Conservation (phyloP, 2,888 invertebrate species). For the Parasteatoda lunata region DNA sequence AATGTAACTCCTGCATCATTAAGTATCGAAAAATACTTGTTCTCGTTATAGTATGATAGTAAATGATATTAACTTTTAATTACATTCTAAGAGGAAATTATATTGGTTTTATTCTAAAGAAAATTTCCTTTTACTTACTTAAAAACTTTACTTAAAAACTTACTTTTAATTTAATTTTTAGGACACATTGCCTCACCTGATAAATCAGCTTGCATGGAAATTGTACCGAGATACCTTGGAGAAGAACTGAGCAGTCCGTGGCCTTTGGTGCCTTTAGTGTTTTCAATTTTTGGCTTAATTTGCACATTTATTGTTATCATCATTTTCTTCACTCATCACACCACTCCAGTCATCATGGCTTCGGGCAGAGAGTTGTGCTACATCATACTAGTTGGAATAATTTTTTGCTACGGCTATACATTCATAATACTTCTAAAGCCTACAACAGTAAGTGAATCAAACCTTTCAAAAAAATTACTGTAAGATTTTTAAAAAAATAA, state of each 20-base stretch:
- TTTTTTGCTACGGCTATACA: conserved; percentile 82
- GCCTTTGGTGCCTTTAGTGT: conserved; percentile 80
- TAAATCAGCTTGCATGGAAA: conserved; percentile 77
- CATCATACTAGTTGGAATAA: conserved; percentile 82
- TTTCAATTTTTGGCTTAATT: conserved; percentile 80
- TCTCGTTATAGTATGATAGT: no score
- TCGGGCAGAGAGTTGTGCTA: conserved; percentile 86
- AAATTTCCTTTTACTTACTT: no score
- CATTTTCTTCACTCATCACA: conserved; percentile 80
- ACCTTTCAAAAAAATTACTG: not conserved
- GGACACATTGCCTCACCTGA: conserved; percentile 51
- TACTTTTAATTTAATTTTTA: conserved; percentile 17
- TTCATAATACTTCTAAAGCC: conserved; percentile 83
- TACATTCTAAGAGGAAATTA: no score
- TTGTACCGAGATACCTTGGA: conserved; percentile 79
- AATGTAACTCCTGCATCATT: no score
- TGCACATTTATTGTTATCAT: conserved; percentile 79
- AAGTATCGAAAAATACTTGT: no score
- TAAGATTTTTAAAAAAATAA: no score
- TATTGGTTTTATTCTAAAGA: no score
- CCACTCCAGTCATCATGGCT: conserved; percentile 85
- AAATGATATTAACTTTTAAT: no score
- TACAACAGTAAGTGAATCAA: conserved; percentile 76
- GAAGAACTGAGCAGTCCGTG: conserved; percentile 79
- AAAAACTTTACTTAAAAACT: no score